phyloP scores from a whole-genome alignment of 2,888 invertebrate genomes.

The Lasius platythorax region DNA sequence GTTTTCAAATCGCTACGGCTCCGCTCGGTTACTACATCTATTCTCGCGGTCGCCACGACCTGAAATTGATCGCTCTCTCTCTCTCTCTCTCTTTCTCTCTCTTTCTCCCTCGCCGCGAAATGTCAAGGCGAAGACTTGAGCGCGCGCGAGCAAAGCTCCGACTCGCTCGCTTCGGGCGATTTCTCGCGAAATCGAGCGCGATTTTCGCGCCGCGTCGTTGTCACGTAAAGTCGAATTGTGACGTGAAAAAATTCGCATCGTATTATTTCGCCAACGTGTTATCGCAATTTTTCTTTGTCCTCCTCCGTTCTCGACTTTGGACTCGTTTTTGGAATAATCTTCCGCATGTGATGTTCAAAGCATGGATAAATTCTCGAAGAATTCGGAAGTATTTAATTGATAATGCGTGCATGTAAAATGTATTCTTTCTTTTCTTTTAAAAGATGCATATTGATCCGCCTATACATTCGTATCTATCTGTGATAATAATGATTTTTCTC shows the following conservation, averaged over 20 bases:
- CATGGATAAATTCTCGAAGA: neutral
- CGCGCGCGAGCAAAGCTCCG: constrained; percentile 10
- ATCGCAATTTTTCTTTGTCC: constrained; percentile 38
- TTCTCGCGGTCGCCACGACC: constrained; percentile 43
- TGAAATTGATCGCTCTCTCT: constrained; percentile 53
- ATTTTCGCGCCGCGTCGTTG: constrained; percentile 42
- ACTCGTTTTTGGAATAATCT: constrained; percentile 6
- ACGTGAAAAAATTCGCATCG: constrained; percentile 65
- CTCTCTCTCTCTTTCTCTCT: neutral
- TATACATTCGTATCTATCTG: no score
- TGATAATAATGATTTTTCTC: neutral
- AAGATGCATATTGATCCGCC: neutral
- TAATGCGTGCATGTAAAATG: neutral
- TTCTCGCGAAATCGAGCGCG: constrained; percentile 36
- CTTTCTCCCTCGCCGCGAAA: constrained; percentile 38
- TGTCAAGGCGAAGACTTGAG: constrained; percentile 45
- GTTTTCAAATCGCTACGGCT: constrained; percentile 37
- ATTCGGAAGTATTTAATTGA: neutral
- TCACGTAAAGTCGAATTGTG: constrained; percentile 56
- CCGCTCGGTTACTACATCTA: constrained; percentile 43
- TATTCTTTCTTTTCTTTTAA: neutral
- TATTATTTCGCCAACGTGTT: constrained; percentile 33
- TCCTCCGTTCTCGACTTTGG: constrained; percentile 31
- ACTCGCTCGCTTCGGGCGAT: constrained; percentile 17
- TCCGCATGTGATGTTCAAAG: neutral